A percentile compares a stretch with the other conserved stretches of the same genome.
Evolutionary conservation across 1,140 invertebrate genomes (phyloP).

Genomic region (Ceratina calcarata): DNA sequence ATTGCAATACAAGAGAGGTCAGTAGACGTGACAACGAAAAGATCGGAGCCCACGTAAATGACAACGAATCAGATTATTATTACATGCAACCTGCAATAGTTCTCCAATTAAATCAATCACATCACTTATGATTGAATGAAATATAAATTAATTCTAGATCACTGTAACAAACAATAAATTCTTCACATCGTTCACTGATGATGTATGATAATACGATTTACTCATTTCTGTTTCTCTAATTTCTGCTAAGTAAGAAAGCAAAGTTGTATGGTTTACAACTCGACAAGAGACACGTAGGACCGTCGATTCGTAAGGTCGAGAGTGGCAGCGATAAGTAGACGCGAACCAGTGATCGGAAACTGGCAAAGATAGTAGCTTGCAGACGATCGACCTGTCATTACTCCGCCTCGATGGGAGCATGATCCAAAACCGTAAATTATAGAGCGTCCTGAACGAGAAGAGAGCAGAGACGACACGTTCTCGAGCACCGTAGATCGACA

Average conservation of each 20-base stretch:
- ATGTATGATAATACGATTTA: not conserved
- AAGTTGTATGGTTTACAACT: not conserved
- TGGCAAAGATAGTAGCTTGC: slow-evolving; percentile 56
- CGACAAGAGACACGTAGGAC: not conserved
- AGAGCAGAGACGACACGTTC: slow-evolving; percentile 24
- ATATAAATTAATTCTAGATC: too few relatives aligned
- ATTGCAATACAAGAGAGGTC: too few relatives aligned
- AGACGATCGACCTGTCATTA: slow-evolving; percentile 66
- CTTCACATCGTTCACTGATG: too few relatives aligned
- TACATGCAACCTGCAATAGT: too few relatives aligned
- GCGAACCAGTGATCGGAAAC: slow-evolving; percentile 52
- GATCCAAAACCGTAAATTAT: slow-evolving; percentile 66
- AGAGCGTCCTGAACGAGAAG: slow-evolving; percentile 27
- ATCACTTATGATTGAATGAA: too few relatives aligned
- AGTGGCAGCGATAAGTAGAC: slow-evolving; percentile 58
- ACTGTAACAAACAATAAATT: too few relatives aligned
- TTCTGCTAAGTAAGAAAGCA: too few relatives aligned
- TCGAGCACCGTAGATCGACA: slow-evolving; percentile 2
- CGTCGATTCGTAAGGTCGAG: slow-evolving; percentile 49
- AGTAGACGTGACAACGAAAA: too few relatives aligned
- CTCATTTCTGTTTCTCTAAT: not conserved
- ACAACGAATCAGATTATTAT: too few relatives aligned
- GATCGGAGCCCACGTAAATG: too few relatives aligned
- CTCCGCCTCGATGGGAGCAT: slow-evolving; percentile 64
- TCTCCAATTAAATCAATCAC: too few relatives aligned